Evolutionary conservation across 2,888 invertebrate genomes (phyloP), one percentile per base, ranked within the genome.

Genomic region (Bursaphelenchus okinawaensis): DNA sequence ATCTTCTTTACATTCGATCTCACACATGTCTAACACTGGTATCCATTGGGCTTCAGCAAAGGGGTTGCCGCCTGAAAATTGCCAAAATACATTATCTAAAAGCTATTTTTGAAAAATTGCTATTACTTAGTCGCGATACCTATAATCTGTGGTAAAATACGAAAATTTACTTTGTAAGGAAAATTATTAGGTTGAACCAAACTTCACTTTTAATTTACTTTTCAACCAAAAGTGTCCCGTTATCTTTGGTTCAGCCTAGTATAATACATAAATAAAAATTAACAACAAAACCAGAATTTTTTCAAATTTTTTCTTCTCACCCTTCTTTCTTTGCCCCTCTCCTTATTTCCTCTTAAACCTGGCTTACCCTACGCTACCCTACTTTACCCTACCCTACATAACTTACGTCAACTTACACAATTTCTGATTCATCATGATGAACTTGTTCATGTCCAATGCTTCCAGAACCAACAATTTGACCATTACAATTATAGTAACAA

Each of bases 1-100:
- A 4, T 63, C 52, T 8, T 68, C 55, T 58, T 77, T 68, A 57
- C 77, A 77, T 52, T 71, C 63, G 8, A 73, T 75, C n/a, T 61
- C 66, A 56, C 77, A 77, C 24, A 74, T 62, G 63, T 77, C 77
- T 8, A 77, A 62, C 4, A 75, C 75, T 8, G 77, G 77, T 4
- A 75, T 68, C 77, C 77, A 77, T 50, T 73, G 70, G 12, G 77
- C 74, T 40, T 77, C 75, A n/a, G 75, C 64, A 58, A 77, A 77
- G n/a, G 75, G 75, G 22, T 75, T 70, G 23, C 75, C 77, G 54
- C 76, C 75, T 75, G 52, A 56, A 66, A 28, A 16, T 40, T 40
- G 40, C 12, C 2, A 40, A 40, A 40, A n/a, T n/a, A n/a, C n/a
- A n/a, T n/a, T n/a, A n/a, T n/a, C 12, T 40, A 4, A 40, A 16